Percentiles rank a stretch among this genome's conserved stretches.
These are phyloP conservation scores for Melinopterus prodromus DNA, from an alignment of 2,888 invertebrate species.

Conservation along the genomic window DNA sequence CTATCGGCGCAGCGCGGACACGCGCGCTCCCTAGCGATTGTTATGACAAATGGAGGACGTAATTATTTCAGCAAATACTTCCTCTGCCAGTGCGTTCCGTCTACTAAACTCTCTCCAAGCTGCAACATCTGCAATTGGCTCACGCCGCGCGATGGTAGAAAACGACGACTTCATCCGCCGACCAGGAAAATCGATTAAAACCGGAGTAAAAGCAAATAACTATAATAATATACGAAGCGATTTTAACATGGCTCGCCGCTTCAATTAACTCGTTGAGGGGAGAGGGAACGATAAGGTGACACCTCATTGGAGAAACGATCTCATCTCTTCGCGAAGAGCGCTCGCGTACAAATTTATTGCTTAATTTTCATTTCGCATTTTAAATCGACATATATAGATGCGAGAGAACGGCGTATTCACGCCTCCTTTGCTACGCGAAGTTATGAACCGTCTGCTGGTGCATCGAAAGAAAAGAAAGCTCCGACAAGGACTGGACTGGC, in stretches of 20 bases:
- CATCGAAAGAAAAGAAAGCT: not conserved
- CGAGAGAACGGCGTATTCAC: constrained; percentile 13
- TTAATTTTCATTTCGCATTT: constrained; percentile 27
- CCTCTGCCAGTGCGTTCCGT: not conserved
- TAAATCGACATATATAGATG: constrained; percentile 23
- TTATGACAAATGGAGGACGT: constrained; percentile 22
- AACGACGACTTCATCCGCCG: not conserved
- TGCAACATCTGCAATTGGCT: not conserved
- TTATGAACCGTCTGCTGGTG: not conserved
- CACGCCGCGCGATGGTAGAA: not conserved
- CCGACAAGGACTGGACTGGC: not conserved
- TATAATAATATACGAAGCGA: not conserved
- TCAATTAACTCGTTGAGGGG: not conserved
- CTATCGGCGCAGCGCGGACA: constrained; percentile 5
- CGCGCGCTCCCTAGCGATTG: constrained; percentile 20
- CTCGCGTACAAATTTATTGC: constrained; percentile 22
- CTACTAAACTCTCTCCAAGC: constrained; percentile 7
- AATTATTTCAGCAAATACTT: constrained; percentile 23
- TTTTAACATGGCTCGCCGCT: not conserved
- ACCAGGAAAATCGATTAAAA: constrained; percentile 11
- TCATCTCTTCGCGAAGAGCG: not conserved
- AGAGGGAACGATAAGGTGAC: constrained; percentile 10
- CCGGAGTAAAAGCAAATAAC: constrained; percentile 22
- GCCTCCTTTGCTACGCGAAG: constrained; percentile 6
- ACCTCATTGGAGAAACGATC: constrained; percentile 23